Conservation (phyloP, 92 coral and sea anemone genomes). For the Epizoanthus ramosus region DNA sequence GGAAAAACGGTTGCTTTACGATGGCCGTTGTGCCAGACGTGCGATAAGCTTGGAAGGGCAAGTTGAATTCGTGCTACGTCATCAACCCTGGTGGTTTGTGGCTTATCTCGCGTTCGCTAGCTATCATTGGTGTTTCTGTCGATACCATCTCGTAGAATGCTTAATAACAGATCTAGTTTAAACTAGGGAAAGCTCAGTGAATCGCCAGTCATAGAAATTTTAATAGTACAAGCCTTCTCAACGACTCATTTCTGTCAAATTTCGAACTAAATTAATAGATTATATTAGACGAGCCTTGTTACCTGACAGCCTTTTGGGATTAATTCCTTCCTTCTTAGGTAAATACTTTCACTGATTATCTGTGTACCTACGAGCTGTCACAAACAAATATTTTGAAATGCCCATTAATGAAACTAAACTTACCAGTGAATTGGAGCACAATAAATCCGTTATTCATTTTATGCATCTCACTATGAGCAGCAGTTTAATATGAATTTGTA, state of each 20-base stretch:
- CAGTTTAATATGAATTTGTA: neutral
- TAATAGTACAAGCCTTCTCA: neutral
- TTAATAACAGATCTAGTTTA: conserved; percentile 28
- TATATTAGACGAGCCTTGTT: too few species aligned
- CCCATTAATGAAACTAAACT: neutral
- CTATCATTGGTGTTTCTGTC: conserved; percentile 36
- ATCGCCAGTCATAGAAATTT: conserved; percentile 5
- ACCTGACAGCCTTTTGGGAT: too few species aligned
- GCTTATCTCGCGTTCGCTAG: conserved; percentile 23
- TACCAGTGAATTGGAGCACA: neutral
- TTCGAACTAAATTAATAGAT: too few species aligned
- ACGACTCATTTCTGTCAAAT: too few species aligned
- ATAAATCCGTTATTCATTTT: too few species aligned
- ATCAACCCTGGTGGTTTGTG: conserved; percentile 8
- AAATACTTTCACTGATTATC: neutral
- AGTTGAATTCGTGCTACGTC: conserved; percentile 22
- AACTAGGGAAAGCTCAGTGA: conserved; percentile 18
- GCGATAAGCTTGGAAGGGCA: conserved; percentile 33
- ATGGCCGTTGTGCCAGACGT: conserved; percentile 24
- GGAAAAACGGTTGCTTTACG: conserved; percentile 8
- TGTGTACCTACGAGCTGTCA: neutral
- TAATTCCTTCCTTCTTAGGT: too few species aligned
- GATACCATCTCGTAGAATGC: conserved; percentile 41
- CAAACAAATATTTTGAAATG: neutral
- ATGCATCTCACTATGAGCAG: too few species aligned